Base-by-base conservation (phyloP, 2,888 invertebrate genomes). In the Teinopalpus imperialis region DNA sequence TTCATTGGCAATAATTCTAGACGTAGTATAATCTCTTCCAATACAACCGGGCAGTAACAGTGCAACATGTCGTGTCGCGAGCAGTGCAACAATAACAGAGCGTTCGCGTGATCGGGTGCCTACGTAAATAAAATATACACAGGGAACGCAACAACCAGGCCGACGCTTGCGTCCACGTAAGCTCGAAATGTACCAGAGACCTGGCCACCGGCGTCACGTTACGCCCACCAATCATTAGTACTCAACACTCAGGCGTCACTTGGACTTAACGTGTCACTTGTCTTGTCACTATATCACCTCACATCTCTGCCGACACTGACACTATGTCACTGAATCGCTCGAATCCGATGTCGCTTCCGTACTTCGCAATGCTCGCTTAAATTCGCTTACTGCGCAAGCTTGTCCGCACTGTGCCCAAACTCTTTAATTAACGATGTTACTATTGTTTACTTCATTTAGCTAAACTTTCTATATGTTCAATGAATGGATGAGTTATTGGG, bases 91-190 rank as follows among this genome's bases (percentile, higher is more conserved):
- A 3, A 3, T n/a, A 6, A 62, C 14, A 7, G 12, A 23, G 18
- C 5, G 78, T 73, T 64, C 80, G 72, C 70, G 74, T 68, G 70
- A 79, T 74, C 81, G 81, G 75, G 75, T 41, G 70, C 69, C 76
- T 72, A 74, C 74, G 44, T 57, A 49, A 56, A 58, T 66, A 66
- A 70, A 74, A 74, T 74, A 75, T 69, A 70, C 68, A 69, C 61
- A 60, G 46, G 48, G 51, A 55, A 49, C 26, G 24, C 52, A 52
- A 52, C 31, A 8, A 23, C 29, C 21, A 13, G 12, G 16, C 10
- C 20, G 14, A 4, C 7, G 13, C 29, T 4, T 12, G 7, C 23
- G 27, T 29, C 12, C 35, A 21, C 24, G 8, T 41, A 40, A 30
- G 43, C 29, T 40, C 31, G 40, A 18, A 40, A 5, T 10, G 21